Conservation (phyloP, 2,113 vertebrate species). For the Crotalus tigris region DNA sequence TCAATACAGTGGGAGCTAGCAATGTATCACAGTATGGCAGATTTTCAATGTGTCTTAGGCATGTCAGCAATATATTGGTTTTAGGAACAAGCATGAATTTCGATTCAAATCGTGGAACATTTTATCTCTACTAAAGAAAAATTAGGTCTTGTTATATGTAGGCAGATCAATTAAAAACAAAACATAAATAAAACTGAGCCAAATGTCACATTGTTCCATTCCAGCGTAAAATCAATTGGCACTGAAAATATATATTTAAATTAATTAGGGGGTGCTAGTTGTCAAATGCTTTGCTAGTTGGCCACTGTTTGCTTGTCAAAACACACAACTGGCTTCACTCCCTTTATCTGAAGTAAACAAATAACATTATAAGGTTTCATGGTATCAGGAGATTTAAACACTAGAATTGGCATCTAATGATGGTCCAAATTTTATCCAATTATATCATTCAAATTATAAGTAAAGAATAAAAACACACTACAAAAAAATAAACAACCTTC, state of each 20-base stretch:
- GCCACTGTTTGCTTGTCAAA: background rate
- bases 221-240: background rate
- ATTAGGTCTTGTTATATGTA: background rate
- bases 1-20: background rate
- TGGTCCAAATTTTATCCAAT: background rate
- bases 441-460: constrained; percentile 9
- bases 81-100: background rate
- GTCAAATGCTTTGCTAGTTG: constrained; percentile 15
- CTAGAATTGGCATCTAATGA: background rate
- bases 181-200: background rate
- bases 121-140: background rate
- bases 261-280: constrained; percentile 26
- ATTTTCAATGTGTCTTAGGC: background rate
- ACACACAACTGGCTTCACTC: background rate
- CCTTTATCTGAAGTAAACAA: background rate
- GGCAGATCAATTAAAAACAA: background rate
- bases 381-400: background rate
- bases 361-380: background rate
- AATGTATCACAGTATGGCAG: background rate
- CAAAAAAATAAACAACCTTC: background rate
- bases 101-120: background rate
- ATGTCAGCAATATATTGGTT: background rate
- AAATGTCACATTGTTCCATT: background rate
- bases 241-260: constrained; percentile 16
- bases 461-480: constrained; percentile 19